Percentiles rank a stretch among this genome's conserved stretches.
phyloP scores from a whole-genome alignment of 2,888 invertebrate genomes.

The Drosophila picticornis region DNA sequence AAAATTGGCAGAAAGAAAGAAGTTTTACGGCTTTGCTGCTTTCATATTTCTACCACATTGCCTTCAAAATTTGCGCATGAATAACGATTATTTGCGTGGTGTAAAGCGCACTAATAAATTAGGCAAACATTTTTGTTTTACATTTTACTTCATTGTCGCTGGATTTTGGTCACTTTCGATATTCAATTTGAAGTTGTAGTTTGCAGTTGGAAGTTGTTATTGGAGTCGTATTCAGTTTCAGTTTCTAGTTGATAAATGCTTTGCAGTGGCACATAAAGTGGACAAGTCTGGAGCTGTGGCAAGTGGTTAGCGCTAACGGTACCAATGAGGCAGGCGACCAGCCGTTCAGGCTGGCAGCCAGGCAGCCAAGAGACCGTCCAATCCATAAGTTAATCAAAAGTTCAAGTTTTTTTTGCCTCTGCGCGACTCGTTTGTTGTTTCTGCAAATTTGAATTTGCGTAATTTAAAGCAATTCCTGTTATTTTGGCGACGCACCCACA shows the following conservation, averaged over 20 bases:
- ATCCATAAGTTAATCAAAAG: slow-evolving; percentile 78
- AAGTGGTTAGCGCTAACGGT: slow-evolving; percentile 54
- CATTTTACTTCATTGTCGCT: slow-evolving; percentile 64
- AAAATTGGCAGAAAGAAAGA: background rate
- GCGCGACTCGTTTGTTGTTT: slow-evolving; percentile 19
- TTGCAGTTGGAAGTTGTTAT: slow-evolving; percentile 13
- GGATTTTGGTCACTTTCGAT: slow-evolving; percentile 74
- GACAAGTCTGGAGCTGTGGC: slow-evolving; percentile 56
- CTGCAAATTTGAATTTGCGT: slow-evolving; percentile 67
- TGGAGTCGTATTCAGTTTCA: slow-evolving; percentile 30
- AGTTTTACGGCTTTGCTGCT: background rate
- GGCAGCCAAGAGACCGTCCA: slow-evolving; percentile 20
- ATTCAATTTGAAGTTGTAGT: slow-evolving; percentile 34
- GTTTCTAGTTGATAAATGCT: slow-evolving; percentile 61
- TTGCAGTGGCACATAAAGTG: slow-evolving; percentile 62
- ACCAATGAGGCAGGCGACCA: slow-evolving; percentile 24
- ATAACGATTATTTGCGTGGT: slow-evolving; percentile 7
- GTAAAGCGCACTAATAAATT: slow-evolving; percentile 44
- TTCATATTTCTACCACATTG: background rate
- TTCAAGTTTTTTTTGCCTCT: slow-evolving; percentile 57
- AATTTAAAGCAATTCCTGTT: slow-evolving; percentile 79
- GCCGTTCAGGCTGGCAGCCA: slow-evolving; percentile 2
- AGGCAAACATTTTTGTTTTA: slow-evolving; percentile 34
- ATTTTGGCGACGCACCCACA: slow-evolving; percentile 73
- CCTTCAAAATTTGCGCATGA: background rate